These are phyloP conservation scores for Galleria mellonella DNA, from an alignment of 1,140 invertebrate genomes.

Conservation along the genomic window DNA sequence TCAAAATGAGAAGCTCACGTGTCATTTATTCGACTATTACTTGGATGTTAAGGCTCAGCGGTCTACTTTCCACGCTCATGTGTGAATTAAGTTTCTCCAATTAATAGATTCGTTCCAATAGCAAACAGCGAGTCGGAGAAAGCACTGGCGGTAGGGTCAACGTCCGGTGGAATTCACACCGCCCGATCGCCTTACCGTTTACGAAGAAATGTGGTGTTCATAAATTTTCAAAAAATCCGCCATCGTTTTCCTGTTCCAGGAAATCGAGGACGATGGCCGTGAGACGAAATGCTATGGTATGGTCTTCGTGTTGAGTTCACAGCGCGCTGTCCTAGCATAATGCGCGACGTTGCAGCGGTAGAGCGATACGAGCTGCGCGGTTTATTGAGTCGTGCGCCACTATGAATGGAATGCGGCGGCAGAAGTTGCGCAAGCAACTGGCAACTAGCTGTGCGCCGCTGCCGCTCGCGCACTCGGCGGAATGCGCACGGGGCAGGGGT, in stretches of 20 bases:
- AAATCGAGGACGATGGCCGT: conserved; percentile 26
- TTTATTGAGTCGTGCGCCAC: conserved; percentile 51
- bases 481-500: conserved; percentile 36
- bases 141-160: conserved; percentile 59
- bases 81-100: conserved; percentile 72
- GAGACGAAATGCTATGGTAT: too few species aligned
- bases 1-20: neutral
- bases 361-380: conserved; percentile 10
- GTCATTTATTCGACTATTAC: conserved; percentile 4
- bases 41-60: conserved; percentile 35
- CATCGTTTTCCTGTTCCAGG: conserved; percentile 47
- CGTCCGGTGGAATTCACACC: conserved; percentile 64
- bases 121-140: conserved; percentile 66
- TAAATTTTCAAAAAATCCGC: conserved; percentile 60
- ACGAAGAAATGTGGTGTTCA: conserved; percentile 67
- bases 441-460: too few species aligned
- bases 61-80: conserved; percentile 69
- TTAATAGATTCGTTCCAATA: conserved; percentile 74
- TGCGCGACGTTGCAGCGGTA: conserved; percentile 1
- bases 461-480: conserved; percentile 31
- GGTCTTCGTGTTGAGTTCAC: too few species aligned
- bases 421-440: conserved; percentile 60
- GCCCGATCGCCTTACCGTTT: conserved; percentile 63
- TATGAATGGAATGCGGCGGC: conserved; percentile 69
- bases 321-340: neutral